Percentiles rank a stretch among this genome's conserved stretches.
Evolutionary conservation across 2,888 invertebrate species (phyloP).

Genomic region (Spisula subtruncata): DNA sequence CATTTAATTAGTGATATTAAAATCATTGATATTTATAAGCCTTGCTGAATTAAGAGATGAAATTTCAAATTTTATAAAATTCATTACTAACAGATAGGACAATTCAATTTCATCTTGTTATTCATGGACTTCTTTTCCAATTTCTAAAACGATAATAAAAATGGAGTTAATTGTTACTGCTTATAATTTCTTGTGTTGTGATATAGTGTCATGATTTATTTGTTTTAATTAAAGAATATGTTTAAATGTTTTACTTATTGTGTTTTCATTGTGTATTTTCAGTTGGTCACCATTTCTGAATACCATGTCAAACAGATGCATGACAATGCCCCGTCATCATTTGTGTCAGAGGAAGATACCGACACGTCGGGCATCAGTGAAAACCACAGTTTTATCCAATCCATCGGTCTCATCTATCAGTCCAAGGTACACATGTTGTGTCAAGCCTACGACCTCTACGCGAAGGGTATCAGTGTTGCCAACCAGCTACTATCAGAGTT

Average conservation of each 20-base stretch:
- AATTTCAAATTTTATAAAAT: no score
- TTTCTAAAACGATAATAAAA: no score
- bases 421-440: conserved; percentile 82
- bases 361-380: conserved; percentile 79
- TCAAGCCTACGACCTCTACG: conserved; percentile 85
- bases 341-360: conserved; percentile 79
- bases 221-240: neutral
- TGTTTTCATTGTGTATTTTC: conserved; percentile 36
- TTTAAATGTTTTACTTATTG: neutral
- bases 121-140: no score
- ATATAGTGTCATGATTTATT: no score
- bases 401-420: conserved; percentile 82
- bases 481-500: conserved; percentile 79
- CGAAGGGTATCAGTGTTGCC: conserved; percentile 82
- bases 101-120: no score
- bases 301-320: conserved; percentile 85
- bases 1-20: no score
- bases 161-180: no score
- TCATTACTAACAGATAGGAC: no score
- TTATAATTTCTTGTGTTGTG: no score
- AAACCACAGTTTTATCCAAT: conserved; percentile 77
- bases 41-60: neutral
- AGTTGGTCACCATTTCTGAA: conserved; percentile 84
- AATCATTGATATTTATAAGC: neutral
- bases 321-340: conserved; percentile 80